These are phyloP conservation scores for Ivindomyrus marchei DNA, from an alignment of 2,113 vertebrate species.

Conservation along the genomic window DNA sequence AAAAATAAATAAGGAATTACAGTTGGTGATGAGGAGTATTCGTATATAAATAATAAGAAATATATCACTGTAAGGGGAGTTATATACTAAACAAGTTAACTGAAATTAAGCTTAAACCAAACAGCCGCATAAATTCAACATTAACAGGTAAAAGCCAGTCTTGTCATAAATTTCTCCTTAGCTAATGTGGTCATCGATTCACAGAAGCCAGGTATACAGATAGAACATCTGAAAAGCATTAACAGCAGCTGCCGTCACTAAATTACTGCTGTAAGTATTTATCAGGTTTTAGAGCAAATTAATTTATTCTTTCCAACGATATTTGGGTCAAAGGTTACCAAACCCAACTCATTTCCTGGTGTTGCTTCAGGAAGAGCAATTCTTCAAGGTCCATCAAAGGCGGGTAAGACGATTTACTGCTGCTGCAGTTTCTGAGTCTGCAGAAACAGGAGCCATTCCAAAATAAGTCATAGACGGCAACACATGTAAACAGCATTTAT, in stretches of 20 bases:
- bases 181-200: not conserved
- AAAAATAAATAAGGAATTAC: not conserved
- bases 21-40: not conserved
- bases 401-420: not conserved
- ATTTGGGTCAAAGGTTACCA: not conserved
- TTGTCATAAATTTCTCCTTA: not conserved
- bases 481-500: not conserved
- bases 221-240: not conserved
- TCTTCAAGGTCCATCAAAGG: not conserved
- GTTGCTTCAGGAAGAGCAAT: not conserved
- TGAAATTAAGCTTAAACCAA: not conserved
- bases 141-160: not conserved
- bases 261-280: not conserved
- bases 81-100: not conserved
- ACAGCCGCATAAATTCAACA: not conserved
- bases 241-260: not conserved
- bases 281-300: not conserved
- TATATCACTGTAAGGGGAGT: not conserved
- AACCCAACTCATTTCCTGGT: not conserved
- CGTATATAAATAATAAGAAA: not conserved
- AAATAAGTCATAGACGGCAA: not conserved
- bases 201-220: not conserved
- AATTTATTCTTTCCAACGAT: not conserved
- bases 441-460: not conserved
- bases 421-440: not conserved